A percentile compares a stretch with the other conserved stretches of the same genome.
Conservation (phyloP, 2,797 vertebrate genomes). For the Schizopygopsis malacanthus region DNA sequence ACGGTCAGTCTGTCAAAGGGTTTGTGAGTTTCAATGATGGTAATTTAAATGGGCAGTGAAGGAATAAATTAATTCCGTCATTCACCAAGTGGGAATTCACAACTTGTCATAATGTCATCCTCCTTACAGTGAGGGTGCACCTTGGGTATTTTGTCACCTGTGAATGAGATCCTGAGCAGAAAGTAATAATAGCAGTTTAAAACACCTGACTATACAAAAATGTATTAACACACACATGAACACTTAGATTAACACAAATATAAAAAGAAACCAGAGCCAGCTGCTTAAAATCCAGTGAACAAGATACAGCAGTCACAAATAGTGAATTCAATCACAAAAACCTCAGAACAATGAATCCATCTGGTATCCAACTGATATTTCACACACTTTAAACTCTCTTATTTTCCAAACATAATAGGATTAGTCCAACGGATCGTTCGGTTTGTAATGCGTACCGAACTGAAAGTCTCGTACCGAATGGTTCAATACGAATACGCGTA, state of each 20-base stretch:
- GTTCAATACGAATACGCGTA: too few relatives aligned
- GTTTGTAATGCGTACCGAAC: too few relatives aligned
- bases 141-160: slow-evolving; percentile 12
- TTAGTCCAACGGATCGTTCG: too few relatives aligned
- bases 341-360: neutral
- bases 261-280: neutral
- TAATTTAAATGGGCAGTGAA: slow-evolving; percentile 47
- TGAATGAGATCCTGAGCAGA: neutral
- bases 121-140: neutral
- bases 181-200: slow-evolving; percentile 20
- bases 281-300: neutral
- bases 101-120: slow-evolving; percentile 40
- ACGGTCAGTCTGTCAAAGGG: slow-evolving; percentile 30
- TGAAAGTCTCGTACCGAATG: too few relatives aligned
- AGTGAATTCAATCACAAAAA: neutral
- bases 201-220: slow-evolving; percentile 3
- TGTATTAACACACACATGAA: neutral
- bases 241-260: neutral
- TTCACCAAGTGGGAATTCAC: slow-evolving; percentile 31
- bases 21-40: slow-evolving; percentile 28
- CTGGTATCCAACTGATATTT: too few relatives aligned
- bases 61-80: slow-evolving; percentile 40
- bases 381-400: too few relatives aligned
- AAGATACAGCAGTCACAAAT: neutral
- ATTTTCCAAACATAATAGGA: too few relatives aligned